Evolutionary conservation across 1,140 invertebrate genomes (phyloP), one percentile per base, ranked within the genome.

Genomic region (Elysia chlorotica): DNA sequence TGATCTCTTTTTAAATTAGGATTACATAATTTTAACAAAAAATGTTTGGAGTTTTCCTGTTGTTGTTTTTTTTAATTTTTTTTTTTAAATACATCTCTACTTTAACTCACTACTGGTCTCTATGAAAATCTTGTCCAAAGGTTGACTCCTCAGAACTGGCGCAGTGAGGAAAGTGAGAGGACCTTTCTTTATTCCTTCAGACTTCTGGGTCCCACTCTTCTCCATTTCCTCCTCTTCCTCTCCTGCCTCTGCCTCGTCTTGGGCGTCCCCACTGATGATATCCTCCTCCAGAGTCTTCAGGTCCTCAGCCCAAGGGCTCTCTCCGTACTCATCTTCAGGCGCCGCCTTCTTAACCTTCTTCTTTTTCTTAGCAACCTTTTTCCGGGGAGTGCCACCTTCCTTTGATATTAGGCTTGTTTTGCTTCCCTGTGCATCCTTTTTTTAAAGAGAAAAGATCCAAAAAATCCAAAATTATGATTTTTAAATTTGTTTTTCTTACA

Each of bases 81-180:
- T n/a, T n/a, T n/a, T n/a, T n/a, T n/a, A n/a, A n/a, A n/a, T n/a
- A n/a, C n/a, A n/a, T n/a, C n/a, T n/a, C 21, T 67, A 71, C 31
- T 25, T 63, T 48, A 66, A 79, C 79, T 76, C 73, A 83, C 83
- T 75, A 57, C 77, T 80, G 36, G 80, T 82, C 76, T 85, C 83
- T 57, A 85, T 80, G 67, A 80, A 85, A 57, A 85, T 76, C 73
- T 84, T 84, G 10, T 81, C 78, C 28, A 78, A 73, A 31, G 83
- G 82, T 63, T 84, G 82, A 77, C 82, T 84, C 25, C 77, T 74
- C 1, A 85, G 57, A 61, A 78, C 71, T 38, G 63, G 71, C 14
- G 76, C 71, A 38, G 78, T 76, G 1, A 78, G 79, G 28, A 76
- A 59, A 14, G 56, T 33, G 28, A 33, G 17, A 25, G 35, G 1